Evolutionary conservation across 92 coral and sea anemone species (phyloP), one percentile per base, ranked within the genome.

Genomic region (Porites lobata): DNA sequence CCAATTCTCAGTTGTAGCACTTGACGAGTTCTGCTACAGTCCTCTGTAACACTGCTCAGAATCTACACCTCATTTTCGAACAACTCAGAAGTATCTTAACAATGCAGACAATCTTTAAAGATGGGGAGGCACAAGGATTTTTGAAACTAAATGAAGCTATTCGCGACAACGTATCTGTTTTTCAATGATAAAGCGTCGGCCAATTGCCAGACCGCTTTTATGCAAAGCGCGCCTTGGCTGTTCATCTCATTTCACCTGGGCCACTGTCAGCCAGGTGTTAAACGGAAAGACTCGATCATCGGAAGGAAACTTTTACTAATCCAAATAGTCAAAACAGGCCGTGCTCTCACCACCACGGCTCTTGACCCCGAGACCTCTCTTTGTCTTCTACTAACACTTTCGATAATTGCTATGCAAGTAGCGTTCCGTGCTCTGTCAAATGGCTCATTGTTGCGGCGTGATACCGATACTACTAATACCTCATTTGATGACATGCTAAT

Each of bases 351-450:
- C 81, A 84, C 87, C 79, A 75, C 20, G 70, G 81, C 80, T 80
- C 74, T 90, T 90, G 93, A 90, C 93, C 93, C 65, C 32, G 2
- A 81, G 78, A 85, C 91, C 90, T 90, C 69, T 72, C 75, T 75
- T 86, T 82, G 79, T 86, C 87, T 86, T 12, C 51, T 24, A 76
- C 91, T 86, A 75, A 86, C 89, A 81, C 88, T 69, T 86, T 72
- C 65, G 90, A 58, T 90, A 90, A 90, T 90, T 80, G 83, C 90
- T 58, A 54, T 80, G 79, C 90, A 58, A 14, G 59, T 58, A 64
- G 87, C 64, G 63, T 84, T 84, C 80, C 87, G 87, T 84, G 87
- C 81, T 32, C 79, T 84, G 80, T 84, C 87, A 84, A 84, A 84
- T 19, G 87, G 56, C 22, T 72, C 74, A 75, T 84, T 73, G 87